Percentiles rank a stretch among this genome's conserved stretches.
Evolutionary conservation across 2,888 invertebrate genomes (phyloP).

Genomic region (Oligia strigilis): DNA sequence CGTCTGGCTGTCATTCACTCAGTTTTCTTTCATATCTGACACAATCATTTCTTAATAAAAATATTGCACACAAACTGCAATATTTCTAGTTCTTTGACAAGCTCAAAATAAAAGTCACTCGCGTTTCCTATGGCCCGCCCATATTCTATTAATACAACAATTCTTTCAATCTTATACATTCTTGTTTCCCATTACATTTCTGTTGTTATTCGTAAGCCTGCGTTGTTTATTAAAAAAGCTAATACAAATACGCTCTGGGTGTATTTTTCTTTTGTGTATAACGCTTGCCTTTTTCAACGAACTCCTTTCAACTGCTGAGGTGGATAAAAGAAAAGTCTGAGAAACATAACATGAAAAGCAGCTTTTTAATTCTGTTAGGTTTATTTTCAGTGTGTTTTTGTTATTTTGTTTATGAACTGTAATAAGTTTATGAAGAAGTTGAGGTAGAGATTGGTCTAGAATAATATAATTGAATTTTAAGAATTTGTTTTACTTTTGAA

Average conservation of each 20-base stretch:
- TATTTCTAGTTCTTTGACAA: neutral
- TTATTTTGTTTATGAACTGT: constrained; percentile 16
- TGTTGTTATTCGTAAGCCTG: constrained; percentile 38
- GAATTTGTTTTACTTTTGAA: neutral
- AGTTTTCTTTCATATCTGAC: neutral
- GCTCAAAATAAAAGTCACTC: neutral
- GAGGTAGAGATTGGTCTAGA: neutral
- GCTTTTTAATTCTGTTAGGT: constrained; percentile 28
- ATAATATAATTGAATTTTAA: neutral
- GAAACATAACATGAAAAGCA: constrained; percentile 34
- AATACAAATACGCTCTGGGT: constrained; percentile 46
- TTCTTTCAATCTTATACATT: constrained; percentile 76
- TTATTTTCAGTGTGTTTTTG: constrained; percentile 13
- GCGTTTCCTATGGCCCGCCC: constrained; percentile 65
- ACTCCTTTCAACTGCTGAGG: constrained; percentile 38
- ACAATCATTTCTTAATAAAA: neutral
- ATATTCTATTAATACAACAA: constrained; percentile 82
- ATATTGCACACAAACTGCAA: neutral
- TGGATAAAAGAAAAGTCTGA: constrained; percentile 43
- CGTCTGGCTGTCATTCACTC: neutral
- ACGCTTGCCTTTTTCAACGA: constrained; percentile 36
- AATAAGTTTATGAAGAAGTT: constrained; percentile 20
- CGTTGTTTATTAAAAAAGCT: constrained; percentile 53
- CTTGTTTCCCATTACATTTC: constrained; percentile 60
- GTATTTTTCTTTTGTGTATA: constrained; percentile 47